These are phyloP conservation scores for Sorex maritimensis DNA, from an alignment of 2,797 vertebrate genomes.

Conservation along the genomic window DNA sequence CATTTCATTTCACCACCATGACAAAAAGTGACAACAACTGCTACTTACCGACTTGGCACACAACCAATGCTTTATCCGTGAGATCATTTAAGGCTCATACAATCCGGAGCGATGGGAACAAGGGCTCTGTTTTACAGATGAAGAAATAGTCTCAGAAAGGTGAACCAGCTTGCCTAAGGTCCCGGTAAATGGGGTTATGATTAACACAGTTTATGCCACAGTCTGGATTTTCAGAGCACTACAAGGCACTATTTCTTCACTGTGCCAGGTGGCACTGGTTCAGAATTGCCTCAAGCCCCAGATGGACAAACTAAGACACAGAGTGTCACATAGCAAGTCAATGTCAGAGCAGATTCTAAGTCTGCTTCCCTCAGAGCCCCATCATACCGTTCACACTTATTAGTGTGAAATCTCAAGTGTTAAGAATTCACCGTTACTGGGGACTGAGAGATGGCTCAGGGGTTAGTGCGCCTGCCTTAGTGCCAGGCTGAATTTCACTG, in stretches of 20 bases:
- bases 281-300: not conserved
- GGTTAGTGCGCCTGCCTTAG: no score
- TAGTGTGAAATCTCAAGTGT: conserved; percentile 38
- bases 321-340: conserved; percentile 13
- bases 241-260: not conserved
- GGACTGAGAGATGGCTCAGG: no score
- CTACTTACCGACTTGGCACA: conserved; percentile 23
- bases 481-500: no score
- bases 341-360: conserved; percentile 24
- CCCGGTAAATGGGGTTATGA: not conserved
- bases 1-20: conserved; percentile 46
- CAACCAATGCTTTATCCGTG: conserved; percentile 31
- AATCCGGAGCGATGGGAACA: not conserved
- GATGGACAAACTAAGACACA: not conserved
- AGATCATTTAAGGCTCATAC: conserved; percentile 63
- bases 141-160: conserved; percentile 22
- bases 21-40: conserved; percentile 53
- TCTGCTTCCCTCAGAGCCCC: not conserved
- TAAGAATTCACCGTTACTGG: not conserved
- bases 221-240: conserved; percentile 2
- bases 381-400: not conserved
- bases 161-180: conserved; percentile 34
- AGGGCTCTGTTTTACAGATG: not conserved
- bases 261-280: not conserved
- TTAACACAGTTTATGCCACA: not conserved